A percentile compares a stretch with the other conserved stretches of the same genome.
Conservation (phyloP, 2,797 vertebrate genomes). For the Trichosurus vulpecula region DNA sequence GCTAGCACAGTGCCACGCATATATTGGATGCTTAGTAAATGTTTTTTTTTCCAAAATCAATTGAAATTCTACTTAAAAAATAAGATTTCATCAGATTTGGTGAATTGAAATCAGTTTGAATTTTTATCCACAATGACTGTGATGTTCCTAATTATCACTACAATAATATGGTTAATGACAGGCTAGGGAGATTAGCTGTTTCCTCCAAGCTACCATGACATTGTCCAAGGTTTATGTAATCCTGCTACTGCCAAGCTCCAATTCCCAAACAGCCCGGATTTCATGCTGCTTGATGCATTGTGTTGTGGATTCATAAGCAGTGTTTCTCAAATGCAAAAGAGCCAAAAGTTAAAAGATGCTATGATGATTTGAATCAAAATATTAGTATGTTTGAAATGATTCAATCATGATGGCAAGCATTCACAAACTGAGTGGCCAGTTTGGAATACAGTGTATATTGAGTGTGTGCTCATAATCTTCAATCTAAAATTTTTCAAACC, state of each 20-base stretch:
- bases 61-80: constrained; percentile 44
- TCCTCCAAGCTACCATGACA: neutral
- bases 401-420: neutral
- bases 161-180: constrained; percentile 7
- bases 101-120: constrained; percentile 3
- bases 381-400: neutral
- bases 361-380: constrained; percentile 5
- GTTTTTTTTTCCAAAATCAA: neutral
- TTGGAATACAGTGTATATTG: neutral
- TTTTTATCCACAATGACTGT: constrained; percentile 4
- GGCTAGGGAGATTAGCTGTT: constrained; percentile 29
- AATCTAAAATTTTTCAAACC: neutral
- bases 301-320: neutral
- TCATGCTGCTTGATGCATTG: constrained; percentile 14
- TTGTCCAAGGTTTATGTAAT: constrained; percentile 13
- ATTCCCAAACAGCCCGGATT: constrained; percentile 39
- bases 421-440: neutral
- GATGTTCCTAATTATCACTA: neutral
- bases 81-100: constrained; percentile 18
- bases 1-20: neutral
- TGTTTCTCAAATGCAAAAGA: constrained; percentile 39
- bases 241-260: neutral
- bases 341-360: constrained; percentile 1
- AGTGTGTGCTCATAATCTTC: neutral
- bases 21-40: neutral